A percentile compares a stretch with the other conserved stretches of the same genome.
Conservation (phyloP, 2,113 vertebrate genomes). For the Centropus unirufus region DNA sequence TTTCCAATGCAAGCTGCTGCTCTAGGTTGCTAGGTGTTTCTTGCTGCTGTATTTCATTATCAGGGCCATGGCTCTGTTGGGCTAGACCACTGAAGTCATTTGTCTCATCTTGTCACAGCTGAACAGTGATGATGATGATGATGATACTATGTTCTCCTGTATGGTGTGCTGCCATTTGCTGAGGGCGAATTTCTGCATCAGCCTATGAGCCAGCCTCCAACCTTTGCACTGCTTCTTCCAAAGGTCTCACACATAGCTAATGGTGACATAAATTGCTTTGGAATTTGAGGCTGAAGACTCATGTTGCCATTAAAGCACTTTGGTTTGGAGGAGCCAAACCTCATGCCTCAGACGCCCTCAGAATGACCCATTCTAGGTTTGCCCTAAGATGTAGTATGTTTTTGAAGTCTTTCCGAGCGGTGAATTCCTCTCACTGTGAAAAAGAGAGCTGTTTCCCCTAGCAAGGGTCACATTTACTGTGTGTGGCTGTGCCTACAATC, state of each 20-base stretch:
- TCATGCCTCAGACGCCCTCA: background rate
- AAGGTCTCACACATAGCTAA: background rate
- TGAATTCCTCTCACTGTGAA: background rate
- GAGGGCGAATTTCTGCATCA: background rate
- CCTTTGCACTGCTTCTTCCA: background rate
- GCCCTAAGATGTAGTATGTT: background rate
- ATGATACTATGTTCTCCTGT: background rate
- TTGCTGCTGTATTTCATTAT: background rate
- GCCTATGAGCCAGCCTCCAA: background rate
- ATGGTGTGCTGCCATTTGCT: background rate
- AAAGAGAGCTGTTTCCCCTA: background rate
- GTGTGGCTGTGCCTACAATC: fast-evolving
- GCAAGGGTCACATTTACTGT: background rate
- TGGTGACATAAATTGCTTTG: background rate
- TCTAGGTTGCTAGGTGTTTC: background rate
- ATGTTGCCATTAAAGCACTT: background rate
- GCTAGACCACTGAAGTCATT: background rate
- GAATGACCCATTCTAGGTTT: background rate
- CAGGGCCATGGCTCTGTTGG: background rate
- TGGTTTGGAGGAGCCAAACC: background rate
- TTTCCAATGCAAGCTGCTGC: background rate
- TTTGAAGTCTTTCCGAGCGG: background rate
- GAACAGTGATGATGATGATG: background rate
- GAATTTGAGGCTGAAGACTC: background rate
- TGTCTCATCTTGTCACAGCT: background rate